Evolutionary conservation across 2,888 invertebrate genomes (phyloP), one percentile per base, ranked within the genome.

Genomic region (Sycophila texana): DNA sequence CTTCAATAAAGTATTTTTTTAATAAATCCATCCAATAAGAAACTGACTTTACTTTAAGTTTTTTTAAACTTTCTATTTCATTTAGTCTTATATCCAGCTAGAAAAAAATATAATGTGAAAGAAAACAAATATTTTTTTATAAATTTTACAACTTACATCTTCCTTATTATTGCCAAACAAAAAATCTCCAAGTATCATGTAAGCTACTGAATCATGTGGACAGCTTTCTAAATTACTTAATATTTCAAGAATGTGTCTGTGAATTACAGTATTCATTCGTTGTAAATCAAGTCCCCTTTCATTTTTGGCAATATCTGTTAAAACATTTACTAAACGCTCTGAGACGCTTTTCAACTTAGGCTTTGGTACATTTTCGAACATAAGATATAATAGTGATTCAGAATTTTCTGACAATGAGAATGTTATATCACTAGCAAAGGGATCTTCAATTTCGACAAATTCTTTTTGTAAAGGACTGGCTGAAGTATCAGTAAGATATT

Each of bases 401-500:
- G 94, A 92, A 90, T 97, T 96, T 90, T 96, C 96, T 26, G 93
- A 92, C 66, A 95, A 87, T 80, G 93, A 93, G 89, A 94, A 95
- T 1, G 92, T 91, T 12, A 96, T 93, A 87, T 94, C 93, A 86
- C 96, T 96, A 26, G 96, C 96, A 83, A 93, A 93, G 0, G 97
- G 96, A 87, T 97, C 95, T 67, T 94, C 94, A 72, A 94, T 92
- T 91, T 97, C 97, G 1, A 97, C 95, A 90, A 97, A 95, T 86
- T 94, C 94, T 85, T 94, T 93, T 87, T 96, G 96, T 73, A 98
- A 91, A 14, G 97, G 97, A 82, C 97, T 95, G 18, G 96, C 95
- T 12, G 97, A 94, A n/a, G 96, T 96, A 85, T 97, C 96, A 14
- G 96, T 95, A 76, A 98, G 91, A 90, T 97, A 98, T 80, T 96